Evolutionary conservation across 1,140 invertebrate species (phyloP), one percentile per base, ranked within the genome.

Genomic region (Himalopsyche phryganea): DNA sequence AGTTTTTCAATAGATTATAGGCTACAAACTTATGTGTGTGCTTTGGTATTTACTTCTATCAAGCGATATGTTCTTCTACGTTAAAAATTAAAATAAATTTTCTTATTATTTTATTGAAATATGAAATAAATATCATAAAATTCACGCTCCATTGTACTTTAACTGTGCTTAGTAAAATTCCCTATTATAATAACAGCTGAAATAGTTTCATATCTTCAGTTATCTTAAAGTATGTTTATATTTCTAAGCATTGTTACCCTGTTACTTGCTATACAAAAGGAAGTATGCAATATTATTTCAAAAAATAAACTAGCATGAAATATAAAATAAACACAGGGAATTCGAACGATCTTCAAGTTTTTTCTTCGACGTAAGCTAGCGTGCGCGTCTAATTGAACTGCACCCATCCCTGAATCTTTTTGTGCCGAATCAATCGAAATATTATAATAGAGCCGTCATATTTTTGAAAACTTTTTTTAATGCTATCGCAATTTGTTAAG

Each of bases 281-380:
- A 3, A 28, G 23, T 28, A 28, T 9, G 23, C 9, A 28, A 28
- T 46, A n/a, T 33, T 28, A 23, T 18, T 54, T 54, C 6, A 54
- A 54, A 54, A 54, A 46, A 54, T 54, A 54, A 54, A 45, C 51
- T 36, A 33, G 23, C 51, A 17, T 54, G 42, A 54, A 54, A 28
- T 28, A 28, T 28, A 28, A 28, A 28, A 28, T 28, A 28, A 28
- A 28, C 23, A 28, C 23, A 28, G 23, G 23, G 23, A 51, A 38
- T 19, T 51, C 3, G 23, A 28, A 9, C 9, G 23, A 9, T 28
- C 23, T 28, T 28, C 4, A 28, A 28, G 23, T 54, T 54, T 54
- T 32, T 54, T 54, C 18, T 17, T 45, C 18, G 6, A 9, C 15
- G n/a, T 45, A 45, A 45, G 18, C 42, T 45, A 45, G 18, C 42